Base-by-base conservation (phyloP, 2,113 vertebrate genomes). In the Mystacornis crossleyi region DNA sequence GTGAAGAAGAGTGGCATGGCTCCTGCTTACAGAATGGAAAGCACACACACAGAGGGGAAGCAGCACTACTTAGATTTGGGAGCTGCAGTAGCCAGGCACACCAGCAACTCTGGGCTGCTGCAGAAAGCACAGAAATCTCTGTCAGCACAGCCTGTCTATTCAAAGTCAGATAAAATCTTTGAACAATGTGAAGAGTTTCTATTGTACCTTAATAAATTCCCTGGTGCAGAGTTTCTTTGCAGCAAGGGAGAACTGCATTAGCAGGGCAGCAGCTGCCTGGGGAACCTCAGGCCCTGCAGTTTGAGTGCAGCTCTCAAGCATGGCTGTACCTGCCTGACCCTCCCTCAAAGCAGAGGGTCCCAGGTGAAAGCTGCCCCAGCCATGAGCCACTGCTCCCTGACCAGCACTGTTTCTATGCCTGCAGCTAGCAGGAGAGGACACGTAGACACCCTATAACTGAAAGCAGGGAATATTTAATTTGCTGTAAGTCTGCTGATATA, bases 81-180 rank as follows among this genome's bases (percentile, higher is more conserved):
- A 58, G 26, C 21, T 6, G 3, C 33, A 8, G 51, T 4, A 65
- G 21, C n/a, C 47, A 34, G 77, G 36, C 51, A 21, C n/a, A 12
- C 5, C 36, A 19, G 51, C 0, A 0, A n/a, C 33, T 14, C 3
- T 0, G 0, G 31, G 64, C 64, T 62, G 69, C 80, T 69, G 54
- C 70, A 33, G 54, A 12, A 6, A 17, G 50, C 55, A 13, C 40
- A 23, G 71, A 66, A 66, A 75, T 9, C 40, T 36, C 51, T 58
- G 25, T 34, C 61, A 75, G 43, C 42, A 74, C 25, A 34, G 17
- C 36, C 58, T 42, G 16, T 31, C 42, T 66, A 3, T 57, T 50
- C 43, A 42, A 65, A 74, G 19, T 34, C 51, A 57, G 51, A 58
- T 25, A 34, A 75, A 66, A 50, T 25, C 31, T 34, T 75, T 34